Evolutionary conservation across 2,113 vertebrate genomes (phyloP).

Genomic region (Gobius niger): DNA sequence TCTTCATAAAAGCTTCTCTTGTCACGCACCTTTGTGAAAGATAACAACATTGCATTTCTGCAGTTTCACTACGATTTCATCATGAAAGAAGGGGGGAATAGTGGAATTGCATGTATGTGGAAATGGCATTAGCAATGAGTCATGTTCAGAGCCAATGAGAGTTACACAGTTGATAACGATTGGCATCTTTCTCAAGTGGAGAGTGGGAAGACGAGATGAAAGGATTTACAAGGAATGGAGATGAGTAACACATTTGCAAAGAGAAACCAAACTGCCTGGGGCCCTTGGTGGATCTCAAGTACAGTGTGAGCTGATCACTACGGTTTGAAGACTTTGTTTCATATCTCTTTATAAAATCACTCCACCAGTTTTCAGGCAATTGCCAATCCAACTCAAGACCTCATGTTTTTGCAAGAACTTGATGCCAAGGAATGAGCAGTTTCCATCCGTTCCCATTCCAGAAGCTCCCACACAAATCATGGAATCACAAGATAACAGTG

Average conservation of each 20-base stretch:
- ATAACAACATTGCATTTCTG: background rate
- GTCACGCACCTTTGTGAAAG: background rate
- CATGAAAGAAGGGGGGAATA: background rate
- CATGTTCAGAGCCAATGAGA: constrained; percentile 19
- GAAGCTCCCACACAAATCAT: constrained; percentile 20
- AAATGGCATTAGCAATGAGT: background rate
- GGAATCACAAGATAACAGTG: constrained; percentile 29
- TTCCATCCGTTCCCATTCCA: constrained; percentile 38
- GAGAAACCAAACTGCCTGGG: constrained; percentile 13
- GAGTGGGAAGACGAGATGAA: constrained; percentile 22
- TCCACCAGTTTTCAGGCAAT: constrained; percentile 39
- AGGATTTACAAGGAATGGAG: background rate
- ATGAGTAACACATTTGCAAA: constrained; percentile 14
- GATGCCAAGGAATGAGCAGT: constrained; percentile 40
- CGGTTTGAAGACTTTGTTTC: constrained; percentile 16
- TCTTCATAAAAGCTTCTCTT: background rate
- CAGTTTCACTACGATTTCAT: constrained; percentile 18
- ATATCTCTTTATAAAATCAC: constrained; percentile 8
- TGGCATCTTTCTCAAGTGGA: constrained; percentile 9
- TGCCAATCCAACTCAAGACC: constrained; percentile 29
- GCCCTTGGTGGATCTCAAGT: background rate
- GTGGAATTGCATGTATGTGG: constrained; percentile 8
- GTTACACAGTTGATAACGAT: constrained; percentile 11
- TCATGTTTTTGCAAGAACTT: constrained; percentile 40
- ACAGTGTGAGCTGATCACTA: constrained; percentile 11